These are phyloP conservation scores for Lasiurus cinereus DNA, from an alignment of 2,113 vertebrate genomes.

Conservation along the genomic window DNA sequence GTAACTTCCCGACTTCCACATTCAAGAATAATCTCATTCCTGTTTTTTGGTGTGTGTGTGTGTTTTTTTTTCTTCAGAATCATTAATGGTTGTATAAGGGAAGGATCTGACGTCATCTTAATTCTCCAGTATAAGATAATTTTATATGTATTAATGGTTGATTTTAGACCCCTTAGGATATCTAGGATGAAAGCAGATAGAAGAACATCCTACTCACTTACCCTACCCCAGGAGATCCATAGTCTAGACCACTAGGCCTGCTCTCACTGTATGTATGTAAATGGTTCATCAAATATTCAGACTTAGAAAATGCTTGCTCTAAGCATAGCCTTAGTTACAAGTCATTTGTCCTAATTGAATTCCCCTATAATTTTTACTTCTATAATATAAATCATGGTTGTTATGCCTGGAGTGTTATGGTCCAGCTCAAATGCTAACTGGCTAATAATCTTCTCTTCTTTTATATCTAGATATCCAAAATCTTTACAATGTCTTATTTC, in stretches of 20 bases:
- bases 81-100: neutral
- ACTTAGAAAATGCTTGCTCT: neutral
- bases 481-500: neutral
- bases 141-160: neutral
- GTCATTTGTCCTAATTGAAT: neutral
- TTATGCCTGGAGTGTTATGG: neutral
- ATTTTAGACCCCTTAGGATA: neutral
- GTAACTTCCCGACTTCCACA: neutral
- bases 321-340: neutral
- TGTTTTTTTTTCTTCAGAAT: neutral
- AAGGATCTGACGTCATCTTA: neutral
- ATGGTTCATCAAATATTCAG: neutral
- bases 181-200: neutral
- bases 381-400: neutral
- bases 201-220: neutral
- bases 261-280: neutral
- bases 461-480: neutral
- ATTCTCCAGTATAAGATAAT: neutral
- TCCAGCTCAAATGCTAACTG: neutral
- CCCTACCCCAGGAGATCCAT: neutral
- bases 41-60: neutral
- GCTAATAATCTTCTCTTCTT: neutral
- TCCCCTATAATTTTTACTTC: neutral
- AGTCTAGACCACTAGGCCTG: neutral
- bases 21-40: neutral